Evolutionary conservation across 2,888 invertebrate genomes (phyloP).

Genomic region (Hipparchia sbordonii): DNA sequence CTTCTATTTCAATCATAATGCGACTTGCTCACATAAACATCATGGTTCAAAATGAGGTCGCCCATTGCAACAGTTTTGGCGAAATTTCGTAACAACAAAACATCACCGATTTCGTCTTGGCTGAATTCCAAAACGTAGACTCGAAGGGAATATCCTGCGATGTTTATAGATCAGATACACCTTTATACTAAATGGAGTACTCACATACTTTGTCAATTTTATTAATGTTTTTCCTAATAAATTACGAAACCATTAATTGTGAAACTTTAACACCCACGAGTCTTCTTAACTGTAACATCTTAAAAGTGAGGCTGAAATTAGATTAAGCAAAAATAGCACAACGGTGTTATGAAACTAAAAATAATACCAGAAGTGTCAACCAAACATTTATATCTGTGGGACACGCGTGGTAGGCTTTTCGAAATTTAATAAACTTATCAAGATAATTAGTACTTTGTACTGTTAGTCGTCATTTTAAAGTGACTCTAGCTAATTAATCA

Average conservation of each 20-base stretch:
- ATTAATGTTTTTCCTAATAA: slow-evolving; percentile 26
- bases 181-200: slow-evolving; percentile 43
- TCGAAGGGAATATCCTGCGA: slow-evolving; percentile 45
- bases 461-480: background rate
- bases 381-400: slow-evolving; percentile 20
- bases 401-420: slow-evolving; percentile 20
- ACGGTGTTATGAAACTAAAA: slow-evolving; percentile 27
- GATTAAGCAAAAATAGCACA: slow-evolving; percentile 31
- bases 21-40: slow-evolving; percentile 46
- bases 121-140: slow-evolving; percentile 65
- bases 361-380: slow-evolving; percentile 34
- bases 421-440: background rate
- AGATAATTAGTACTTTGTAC: background rate
- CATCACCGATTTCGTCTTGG: slow-evolving; percentile 58
- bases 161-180: slow-evolving; percentile 48
- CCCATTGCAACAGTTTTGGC: slow-evolving; percentile 76
- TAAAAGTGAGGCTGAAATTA: slow-evolving; percentile 26
- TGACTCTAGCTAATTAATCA: background rate
- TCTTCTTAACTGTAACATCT: slow-evolving; percentile 26
- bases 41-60: slow-evolving; percentile 65
- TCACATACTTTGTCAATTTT: slow-evolving; percentile 20
- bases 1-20: slow-evolving; percentile 40
- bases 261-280: slow-evolving; percentile 23
- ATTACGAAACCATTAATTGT: slow-evolving; percentile 29
- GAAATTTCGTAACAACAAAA: slow-evolving; percentile 80